Percentiles rank a stretch among this genome's conserved stretches.
These are phyloP conservation scores for Drosophila suboccidentalis DNA, from an alignment of 2,888 invertebrate species.

Conservation along the genomic window DNA sequence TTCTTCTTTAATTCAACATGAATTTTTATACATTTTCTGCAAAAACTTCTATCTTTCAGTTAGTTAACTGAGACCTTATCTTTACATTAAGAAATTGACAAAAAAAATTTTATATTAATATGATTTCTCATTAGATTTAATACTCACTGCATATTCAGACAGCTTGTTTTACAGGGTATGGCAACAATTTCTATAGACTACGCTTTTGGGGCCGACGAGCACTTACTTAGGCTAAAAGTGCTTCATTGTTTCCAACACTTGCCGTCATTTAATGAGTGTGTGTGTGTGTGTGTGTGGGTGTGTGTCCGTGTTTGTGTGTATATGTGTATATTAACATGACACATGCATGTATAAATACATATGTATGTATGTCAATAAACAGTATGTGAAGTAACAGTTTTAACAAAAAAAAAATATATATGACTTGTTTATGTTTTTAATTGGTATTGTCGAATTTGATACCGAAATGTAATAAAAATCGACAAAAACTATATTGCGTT, in stretches of 20 bases:
- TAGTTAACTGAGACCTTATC: no score
- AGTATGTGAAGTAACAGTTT: background rate
- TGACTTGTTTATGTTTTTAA: no score
- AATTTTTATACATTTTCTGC: no score
- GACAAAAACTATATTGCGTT: no score
- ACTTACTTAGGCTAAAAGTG: constrained; percentile 64
- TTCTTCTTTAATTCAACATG: no score
- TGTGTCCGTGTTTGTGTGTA: constrained; percentile 1
- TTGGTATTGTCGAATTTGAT: no score
- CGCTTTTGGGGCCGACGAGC: constrained; percentile 36
- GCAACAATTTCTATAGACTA: constrained; percentile 19
- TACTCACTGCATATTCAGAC: background rate
- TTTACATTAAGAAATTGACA: no score
- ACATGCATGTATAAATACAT: constrained; percentile 29
- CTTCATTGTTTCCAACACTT: constrained; percentile 54
- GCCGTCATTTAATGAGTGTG: constrained; percentile 1
- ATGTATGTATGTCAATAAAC: background rate
- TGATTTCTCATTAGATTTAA: no score
- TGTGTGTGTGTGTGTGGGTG: constrained; percentile 8
- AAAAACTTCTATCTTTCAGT: background rate
- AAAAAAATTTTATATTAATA: no score
- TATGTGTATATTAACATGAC: constrained; percentile 2
- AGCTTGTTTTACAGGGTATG: constrained; percentile 36
- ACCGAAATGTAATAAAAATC: no score
- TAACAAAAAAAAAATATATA: no score